Conservation (phyloP, 2,797 vertebrate genomes). For the Scomberomorus guttatus region DNA sequence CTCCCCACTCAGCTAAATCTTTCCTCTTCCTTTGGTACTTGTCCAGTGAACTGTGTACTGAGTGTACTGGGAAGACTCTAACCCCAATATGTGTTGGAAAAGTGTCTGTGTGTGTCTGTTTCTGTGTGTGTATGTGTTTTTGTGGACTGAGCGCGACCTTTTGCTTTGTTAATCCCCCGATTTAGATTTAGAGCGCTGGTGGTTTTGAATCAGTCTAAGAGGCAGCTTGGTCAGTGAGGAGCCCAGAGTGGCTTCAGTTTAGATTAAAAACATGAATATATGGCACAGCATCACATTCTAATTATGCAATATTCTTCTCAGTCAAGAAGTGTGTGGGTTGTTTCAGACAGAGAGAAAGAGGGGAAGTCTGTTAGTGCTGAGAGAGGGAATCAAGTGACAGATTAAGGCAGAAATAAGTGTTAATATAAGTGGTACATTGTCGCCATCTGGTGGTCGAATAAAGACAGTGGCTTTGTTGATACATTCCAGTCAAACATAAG, state of each 20-base stretch:
- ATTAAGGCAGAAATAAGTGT: slow-evolving; percentile 6
- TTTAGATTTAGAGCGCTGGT: slow-evolving; percentile 53
- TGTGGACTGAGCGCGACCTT: slow-evolving; percentile 59
- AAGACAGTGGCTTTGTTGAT: neutral
- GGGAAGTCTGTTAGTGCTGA: slow-evolving; percentile 11
- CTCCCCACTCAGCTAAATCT: slow-evolving; percentile 20
- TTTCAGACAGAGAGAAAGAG: slow-evolving; percentile 37
- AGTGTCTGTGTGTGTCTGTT: slow-evolving; percentile 19
- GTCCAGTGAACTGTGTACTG: slow-evolving; percentile 52
- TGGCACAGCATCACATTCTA: slow-evolving; percentile 30
- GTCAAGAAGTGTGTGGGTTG: slow-evolving; percentile 60
- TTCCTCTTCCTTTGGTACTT: slow-evolving; percentile 45
- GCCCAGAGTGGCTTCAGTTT: slow-evolving; percentile 36
- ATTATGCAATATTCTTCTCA: slow-evolving; percentile 53
- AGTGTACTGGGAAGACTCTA: slow-evolving; percentile 27
- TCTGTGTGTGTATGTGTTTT: slow-evolving; percentile 17
- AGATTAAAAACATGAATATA: slow-evolving; percentile 44
- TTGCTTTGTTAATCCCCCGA: slow-evolving; percentile 59
- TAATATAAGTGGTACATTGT: neutral
- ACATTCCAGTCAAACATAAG: neutral
- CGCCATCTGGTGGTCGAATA: slow-evolving; percentile 65
- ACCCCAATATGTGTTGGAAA: slow-evolving; percentile 21
- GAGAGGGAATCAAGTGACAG: slow-evolving; percentile 9
- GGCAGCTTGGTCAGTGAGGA: slow-evolving; percentile 31
- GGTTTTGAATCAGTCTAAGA: slow-evolving; percentile 45